A percentile compares a stretch with the other conserved stretches of the same genome.
Evolutionary conservation across 2,888 invertebrate genomes (phyloP).

Genomic region (Tetragonisca angustula): DNA sequence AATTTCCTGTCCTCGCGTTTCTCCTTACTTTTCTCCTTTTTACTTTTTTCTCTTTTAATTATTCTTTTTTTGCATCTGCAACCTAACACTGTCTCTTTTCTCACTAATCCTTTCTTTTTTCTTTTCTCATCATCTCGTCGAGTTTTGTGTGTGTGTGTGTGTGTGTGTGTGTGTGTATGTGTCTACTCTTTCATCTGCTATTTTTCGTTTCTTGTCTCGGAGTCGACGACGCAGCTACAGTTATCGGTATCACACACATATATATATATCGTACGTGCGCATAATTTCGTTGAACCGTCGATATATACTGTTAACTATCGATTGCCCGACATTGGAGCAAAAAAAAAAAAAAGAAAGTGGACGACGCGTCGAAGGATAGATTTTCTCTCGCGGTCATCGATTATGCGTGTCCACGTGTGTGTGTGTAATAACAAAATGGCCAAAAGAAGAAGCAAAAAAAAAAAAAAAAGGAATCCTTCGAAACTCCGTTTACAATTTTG

Average conservation of each 20-base stretch:
- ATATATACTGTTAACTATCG: conserved; percentile 20
- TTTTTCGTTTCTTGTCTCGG: background rate
- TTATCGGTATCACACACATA: conserved; percentile 11
- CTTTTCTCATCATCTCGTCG: background rate
- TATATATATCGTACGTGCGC: conserved; percentile 12
- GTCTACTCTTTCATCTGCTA: background rate
- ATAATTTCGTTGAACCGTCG: conserved; percentile 25
- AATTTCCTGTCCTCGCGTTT: background rate
- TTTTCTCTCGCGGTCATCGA: conserved; percentile 22
- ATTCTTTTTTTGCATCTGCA: no score
- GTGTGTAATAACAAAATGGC: conserved; percentile 4
- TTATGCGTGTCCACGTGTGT: background rate
- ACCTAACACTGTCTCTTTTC: conserved; percentile 13
- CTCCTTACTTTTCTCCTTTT: background rate
- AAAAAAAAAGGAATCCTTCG: background rate
- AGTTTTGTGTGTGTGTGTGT: no score
- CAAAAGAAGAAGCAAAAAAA: background rate
- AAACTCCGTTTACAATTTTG: conserved; percentile 18
- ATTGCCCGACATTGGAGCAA: conserved; percentile 27
- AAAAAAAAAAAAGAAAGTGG: conserved; percentile 15
- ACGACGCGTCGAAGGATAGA: conserved; percentile 35
- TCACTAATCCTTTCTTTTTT: conserved; percentile 6
- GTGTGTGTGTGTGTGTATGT: no score
- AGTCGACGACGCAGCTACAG: conserved; percentile 60
- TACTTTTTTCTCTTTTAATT: background rate